Base-by-base conservation (phyloP, 64 coral and sea anemone species). In the Hydrozoanthus tunicans region DNA sequence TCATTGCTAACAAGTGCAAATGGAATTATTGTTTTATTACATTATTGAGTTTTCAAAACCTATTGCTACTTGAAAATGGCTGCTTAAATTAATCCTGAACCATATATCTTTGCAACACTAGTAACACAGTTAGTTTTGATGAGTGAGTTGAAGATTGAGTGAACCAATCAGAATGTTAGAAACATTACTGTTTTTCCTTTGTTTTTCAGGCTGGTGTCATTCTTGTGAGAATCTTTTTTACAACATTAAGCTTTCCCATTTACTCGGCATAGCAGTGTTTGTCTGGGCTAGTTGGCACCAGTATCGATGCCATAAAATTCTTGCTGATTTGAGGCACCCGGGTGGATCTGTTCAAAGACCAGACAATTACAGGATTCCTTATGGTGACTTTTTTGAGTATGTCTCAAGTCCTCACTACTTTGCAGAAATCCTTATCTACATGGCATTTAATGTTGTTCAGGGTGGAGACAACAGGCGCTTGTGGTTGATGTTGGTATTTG, bases 321-420 rank as follows among this genome's bases (percentile, higher is more conserved):
- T 99, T 54, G 94, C 91, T 70, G 81, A 94, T 81, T 60, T 99
- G 51, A 82, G 90, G 4, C 66, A 82, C 15, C 73, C 79, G 23
- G 64, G 89, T 81, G 66, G 62, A 88, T 73, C 81, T 69, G 60
- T 56, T 68, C 64, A 57, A 83, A 86, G 65, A 62, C 62, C 13
- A 77, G 89, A 93, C 55, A 72, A 83, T 43, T 94, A 99, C 90
- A 94, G 64, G 85, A 92, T 99, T 58, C 97, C 97, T 20, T 71
- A 99, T 90, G 97, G 92, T 13, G 94, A 99, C 89, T 99, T 94
- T 94, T 99, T 99, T 81, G 79, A 95, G 11, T 93, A 90, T 71
- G 92, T 93, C 9, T 94, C 97, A 66, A 93, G 94, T 55, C 97
- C 97, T 90, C 97, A 99, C 61, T 99, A 99, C 80, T 91, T 99